Base-by-base conservation (phyloP, 2,888 invertebrate genomes). In the Eupsilia transversa region DNA sequence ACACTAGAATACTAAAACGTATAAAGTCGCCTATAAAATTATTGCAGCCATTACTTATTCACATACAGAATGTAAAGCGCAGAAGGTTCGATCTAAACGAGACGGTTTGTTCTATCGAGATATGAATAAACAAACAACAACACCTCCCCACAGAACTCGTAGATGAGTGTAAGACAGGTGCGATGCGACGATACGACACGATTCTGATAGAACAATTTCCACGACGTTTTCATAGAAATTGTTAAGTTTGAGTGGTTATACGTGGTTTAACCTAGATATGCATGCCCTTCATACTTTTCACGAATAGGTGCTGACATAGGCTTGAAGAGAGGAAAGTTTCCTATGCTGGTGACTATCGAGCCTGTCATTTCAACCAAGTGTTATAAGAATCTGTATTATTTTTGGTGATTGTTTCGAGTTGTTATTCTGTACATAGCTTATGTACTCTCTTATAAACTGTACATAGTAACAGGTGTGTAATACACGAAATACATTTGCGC, bases 381-480 rank as follows among this genome's bases (percentile, higher is more conserved):
- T 43, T 30, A 23, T 23, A 64, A 33, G 14, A 64, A 33, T 23
- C 46, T 46, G 64, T 64, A 20, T n/a, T 17, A 6, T 49, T 33
- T 64, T 38, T 14, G 27, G 9, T 5, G 7, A 30, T 38, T n/a
- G 3, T 49, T 41, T 69, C 7, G 12, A 52, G 27, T 80, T 52
- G 66, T 1, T 38, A 20, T 80, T 79, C 54, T 74, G 27, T 20
- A 14, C 20, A 12, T 52, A 41, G 7, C 12, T 59, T 43, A 17
- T 3, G 3, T 7, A 49, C 6, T 17, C 2, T 46, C 4, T 43
- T 49, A n/a, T 27, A 60, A 61, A 35, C n/a, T 17, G 12, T 30
- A 41, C 60, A n/a, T 35, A 61, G 63, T 54, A 83, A 79, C 82
- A 79, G 79, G 81, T 85, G 74, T 72, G 73, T 72, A 79, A 81